Conservation (phyloP, 1,140 invertebrate species). For the Euura lappo region DNA sequence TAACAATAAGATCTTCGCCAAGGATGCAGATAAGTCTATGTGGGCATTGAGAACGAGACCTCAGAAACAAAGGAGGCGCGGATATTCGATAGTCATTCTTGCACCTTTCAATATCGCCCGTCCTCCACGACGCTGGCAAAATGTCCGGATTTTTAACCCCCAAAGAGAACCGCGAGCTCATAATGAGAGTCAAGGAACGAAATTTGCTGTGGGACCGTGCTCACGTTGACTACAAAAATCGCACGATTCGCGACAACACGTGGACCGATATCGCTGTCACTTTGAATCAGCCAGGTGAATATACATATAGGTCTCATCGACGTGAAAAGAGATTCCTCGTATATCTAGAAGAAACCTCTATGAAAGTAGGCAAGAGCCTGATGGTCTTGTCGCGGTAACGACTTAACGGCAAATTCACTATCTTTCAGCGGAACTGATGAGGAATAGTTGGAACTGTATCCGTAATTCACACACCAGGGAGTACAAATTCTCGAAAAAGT, state of each 20-base stretch:
- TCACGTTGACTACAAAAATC: not conserved
- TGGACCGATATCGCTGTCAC: not conserved
- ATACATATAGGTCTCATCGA: no score
- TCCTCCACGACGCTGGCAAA: not conserved
- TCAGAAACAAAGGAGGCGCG: not conserved
- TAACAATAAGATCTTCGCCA: no score
- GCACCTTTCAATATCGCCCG: not conserved
- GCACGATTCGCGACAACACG: not conserved
- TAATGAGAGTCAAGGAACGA: not conserved
- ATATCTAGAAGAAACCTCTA: no score
- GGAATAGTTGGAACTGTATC: constrained; percentile 7
- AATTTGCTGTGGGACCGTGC: not conserved
- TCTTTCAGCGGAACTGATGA: not conserved
- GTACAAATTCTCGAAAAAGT: constrained; percentile 2
- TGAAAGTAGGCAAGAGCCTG: no score
- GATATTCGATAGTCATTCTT: not conserved
- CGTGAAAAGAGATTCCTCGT: no score
- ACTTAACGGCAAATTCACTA: not conserved
- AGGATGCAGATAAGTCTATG: no score
- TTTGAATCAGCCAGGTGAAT: not conserved
- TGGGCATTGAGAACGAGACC: no score
- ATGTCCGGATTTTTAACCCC: constrained; percentile 1
- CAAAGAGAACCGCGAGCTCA: not conserved
- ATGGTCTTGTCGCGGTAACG: no score
- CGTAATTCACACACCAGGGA: not conserved